Evolutionary conservation across 2,113 vertebrate species (phyloP).

Genomic region (Eupsittula cactorum): DNA sequence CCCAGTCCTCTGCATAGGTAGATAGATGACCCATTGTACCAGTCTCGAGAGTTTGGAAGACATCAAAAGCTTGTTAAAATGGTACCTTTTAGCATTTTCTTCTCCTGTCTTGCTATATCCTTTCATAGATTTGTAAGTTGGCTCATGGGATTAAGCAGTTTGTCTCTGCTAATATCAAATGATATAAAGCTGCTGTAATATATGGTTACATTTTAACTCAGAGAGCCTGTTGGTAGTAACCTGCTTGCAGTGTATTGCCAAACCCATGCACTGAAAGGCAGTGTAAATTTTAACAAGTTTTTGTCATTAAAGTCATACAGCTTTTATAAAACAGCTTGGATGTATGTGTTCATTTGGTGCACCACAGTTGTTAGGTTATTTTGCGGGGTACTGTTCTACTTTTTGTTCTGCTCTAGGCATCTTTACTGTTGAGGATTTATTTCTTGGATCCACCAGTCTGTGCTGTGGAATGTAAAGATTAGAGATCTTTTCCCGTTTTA

Average conservation of each 20-base stretch:
- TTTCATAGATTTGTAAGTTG: slow-evolving; percentile 44
- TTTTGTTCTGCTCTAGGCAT: not conserved
- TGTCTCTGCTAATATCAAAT: slow-evolving; percentile 60
- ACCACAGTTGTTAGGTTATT: not conserved
- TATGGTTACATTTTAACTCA: slow-evolving; percentile 29
- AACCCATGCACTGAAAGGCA: not conserved
- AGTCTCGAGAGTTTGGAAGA: not conserved
- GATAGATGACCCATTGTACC: not conserved
- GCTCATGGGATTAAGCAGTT: slow-evolving; percentile 53
- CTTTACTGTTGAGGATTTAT: not conserved
- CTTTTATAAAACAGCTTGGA: slow-evolving; percentile 35
- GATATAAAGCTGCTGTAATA: slow-evolving; percentile 21
- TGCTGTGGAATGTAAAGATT: slow-evolving; percentile 17
- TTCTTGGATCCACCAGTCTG: not conserved
- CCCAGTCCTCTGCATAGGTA: not conserved
- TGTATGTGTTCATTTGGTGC: slow-evolving; percentile 20
- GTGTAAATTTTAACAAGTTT: slow-evolving; percentile 46
- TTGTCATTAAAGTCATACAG: slow-evolving; percentile 40
- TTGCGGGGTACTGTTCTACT: not conserved
- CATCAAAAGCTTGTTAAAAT: slow-evolving; percentile 1
- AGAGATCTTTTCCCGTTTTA: not conserved
- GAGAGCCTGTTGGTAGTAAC: slow-evolving; percentile 28
- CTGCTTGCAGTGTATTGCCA: slow-evolving; percentile 36
- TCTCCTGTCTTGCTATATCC: not conserved
- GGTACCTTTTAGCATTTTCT: not conserved